A percentile compares a stretch with the other conserved stretches of the same genome.
Conservation (phyloP, 2,888 invertebrate species). For the Lepetodrilus schrolli region DNA sequence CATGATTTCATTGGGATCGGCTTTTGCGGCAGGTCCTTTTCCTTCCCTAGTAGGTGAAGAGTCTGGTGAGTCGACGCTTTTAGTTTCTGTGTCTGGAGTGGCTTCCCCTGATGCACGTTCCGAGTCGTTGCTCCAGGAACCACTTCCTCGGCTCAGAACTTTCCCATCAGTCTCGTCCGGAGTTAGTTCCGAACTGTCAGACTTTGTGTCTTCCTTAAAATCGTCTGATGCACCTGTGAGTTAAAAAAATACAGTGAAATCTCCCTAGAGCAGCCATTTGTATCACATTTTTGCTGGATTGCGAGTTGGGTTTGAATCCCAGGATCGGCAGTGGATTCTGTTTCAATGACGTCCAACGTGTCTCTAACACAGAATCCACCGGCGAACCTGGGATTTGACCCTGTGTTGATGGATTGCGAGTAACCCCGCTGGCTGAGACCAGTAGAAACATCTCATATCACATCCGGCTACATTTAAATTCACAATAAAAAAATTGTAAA, state of each 20-base stretch:
- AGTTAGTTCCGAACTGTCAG: not conserved
- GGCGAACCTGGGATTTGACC: too few relatives aligned
- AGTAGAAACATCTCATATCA: too few relatives aligned
- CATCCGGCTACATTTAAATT: too few relatives aligned
- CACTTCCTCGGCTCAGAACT: not conserved
- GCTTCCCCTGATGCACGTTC: not conserved
- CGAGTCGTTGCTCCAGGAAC: not conserved
- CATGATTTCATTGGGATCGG: conserved; percentile 2
- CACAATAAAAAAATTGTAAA: too few relatives aligned
- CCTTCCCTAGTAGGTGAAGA: not conserved
- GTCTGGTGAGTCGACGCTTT: not conserved
- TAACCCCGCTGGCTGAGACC: too few relatives aligned
- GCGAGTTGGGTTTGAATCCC: too few relatives aligned
- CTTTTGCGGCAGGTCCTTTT: not conserved
- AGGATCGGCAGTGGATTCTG: too few relatives aligned
- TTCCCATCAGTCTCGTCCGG: not conserved
- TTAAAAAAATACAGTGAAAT: not conserved
- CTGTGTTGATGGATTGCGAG: too few relatives aligned
- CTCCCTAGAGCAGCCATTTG: not conserved
- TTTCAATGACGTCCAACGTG: too few relatives aligned
- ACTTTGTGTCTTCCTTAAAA: not conserved
- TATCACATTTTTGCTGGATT: too few relatives aligned
- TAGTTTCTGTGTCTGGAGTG: not conserved
- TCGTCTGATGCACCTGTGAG: not conserved
- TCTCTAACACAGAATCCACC: too few relatives aligned